Conservation (phyloP, 2,888 invertebrate genomes). For the Hydroisotoma schaefferi region DNA sequence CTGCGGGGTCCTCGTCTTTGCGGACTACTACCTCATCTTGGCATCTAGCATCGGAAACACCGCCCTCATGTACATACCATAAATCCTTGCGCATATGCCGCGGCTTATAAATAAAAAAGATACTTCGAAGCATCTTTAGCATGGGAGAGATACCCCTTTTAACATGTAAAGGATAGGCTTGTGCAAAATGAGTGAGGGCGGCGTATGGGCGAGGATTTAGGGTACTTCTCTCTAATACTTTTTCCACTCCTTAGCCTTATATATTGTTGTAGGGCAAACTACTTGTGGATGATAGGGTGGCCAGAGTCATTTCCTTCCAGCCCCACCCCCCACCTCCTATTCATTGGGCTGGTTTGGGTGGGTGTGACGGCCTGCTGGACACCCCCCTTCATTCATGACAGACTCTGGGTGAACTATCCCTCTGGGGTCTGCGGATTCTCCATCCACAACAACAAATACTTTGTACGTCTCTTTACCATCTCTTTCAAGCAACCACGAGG, state of each 20-base stretch:
- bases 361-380: conserved; percentile 35
- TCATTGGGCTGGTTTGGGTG: conserved; percentile 29
- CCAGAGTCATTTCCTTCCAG: conserved; percentile 31
- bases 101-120: too few relatives aligned
- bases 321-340: conserved; percentile 23
- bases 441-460: conserved; percentile 37
- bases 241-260: too few relatives aligned
- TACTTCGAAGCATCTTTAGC: too few relatives aligned
- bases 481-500: too few relatives aligned
- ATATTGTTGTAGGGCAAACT: conserved; percentile 29
- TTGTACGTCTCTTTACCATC: too few relatives aligned
- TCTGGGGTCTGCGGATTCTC: conserved; percentile 42
- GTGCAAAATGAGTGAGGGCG: too few relatives aligned
- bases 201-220: too few relatives aligned
- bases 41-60: conserved; percentile 37
- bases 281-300: conserved; percentile 40
- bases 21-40: conserved; percentile 45
- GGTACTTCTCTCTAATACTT: too few relatives aligned
- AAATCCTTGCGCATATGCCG: too few relatives aligned
- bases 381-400: conserved; percentile 27
- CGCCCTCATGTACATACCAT: conserved; percentile 37
- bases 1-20: conserved; percentile 44
- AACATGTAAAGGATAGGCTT: too few relatives aligned
- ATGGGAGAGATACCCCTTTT: too few relatives aligned
- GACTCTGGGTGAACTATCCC: conserved; percentile 25